Evolutionary conservation across 2,113 vertebrate genomes (phyloP).

Genomic region (Protobothrops flavoviridis): DNA sequence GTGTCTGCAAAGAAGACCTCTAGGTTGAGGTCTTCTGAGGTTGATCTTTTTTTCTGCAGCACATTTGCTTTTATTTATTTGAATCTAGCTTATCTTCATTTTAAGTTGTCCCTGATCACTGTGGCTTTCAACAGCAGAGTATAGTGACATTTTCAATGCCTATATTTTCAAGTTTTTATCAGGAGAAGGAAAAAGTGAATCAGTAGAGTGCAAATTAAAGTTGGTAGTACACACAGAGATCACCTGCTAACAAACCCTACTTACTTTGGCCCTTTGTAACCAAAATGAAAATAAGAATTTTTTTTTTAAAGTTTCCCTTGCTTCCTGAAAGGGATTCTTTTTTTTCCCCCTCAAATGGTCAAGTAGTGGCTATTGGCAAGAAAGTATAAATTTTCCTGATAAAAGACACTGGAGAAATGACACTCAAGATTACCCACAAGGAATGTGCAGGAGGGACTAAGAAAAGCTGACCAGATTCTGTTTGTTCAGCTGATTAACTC

Average conservation of each 20-base stretch:
- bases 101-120: not conserved
- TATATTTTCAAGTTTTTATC: not conserved
- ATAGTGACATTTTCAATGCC: not conserved
- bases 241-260: not conserved
- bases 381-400: not conserved
- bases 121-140: not conserved
- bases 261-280: not conserved
- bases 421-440: not conserved
- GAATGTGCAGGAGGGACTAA: constrained; percentile 5
- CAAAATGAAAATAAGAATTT: not conserved
- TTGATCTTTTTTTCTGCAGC: not conserved
- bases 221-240: not conserved
- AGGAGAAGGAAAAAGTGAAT: not conserved
- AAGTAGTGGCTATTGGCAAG: not conserved
- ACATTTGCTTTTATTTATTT: not conserved
- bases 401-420: not conserved
- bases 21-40: not conserved
- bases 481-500: constrained; percentile 43
- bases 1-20: not conserved
- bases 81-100: not conserved
- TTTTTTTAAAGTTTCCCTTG: not conserved
- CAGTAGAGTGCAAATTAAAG: not conserved
- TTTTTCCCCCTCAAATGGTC: not conserved
- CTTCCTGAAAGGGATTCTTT: not conserved
- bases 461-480: constrained; percentile 25